Base-by-base conservation (phyloP, 2,113 vertebrate genomes). In the Naja naja region DNA sequence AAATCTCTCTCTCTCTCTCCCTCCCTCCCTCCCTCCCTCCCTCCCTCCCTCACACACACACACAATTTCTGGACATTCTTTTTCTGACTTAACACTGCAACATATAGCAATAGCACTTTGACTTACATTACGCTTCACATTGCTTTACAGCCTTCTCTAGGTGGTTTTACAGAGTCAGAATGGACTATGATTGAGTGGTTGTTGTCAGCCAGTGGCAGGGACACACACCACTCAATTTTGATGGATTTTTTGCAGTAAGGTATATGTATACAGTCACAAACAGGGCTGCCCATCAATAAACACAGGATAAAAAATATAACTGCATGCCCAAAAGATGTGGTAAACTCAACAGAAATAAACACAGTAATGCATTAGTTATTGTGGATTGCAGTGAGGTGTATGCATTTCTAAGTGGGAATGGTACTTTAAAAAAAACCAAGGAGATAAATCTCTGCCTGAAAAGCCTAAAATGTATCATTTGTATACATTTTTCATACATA, bases 1-100 rank as follows among this genome's bases (percentile, higher is more conserved):
- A 56, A 56, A 18, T 56, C 20, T 56, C 7, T 56, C 20, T 56
- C 20, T 56, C 20, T 56, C 20, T 55, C 20, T 22, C 20, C 6
- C 20, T 0, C 53, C 0, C 12, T 4, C 3, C 3, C 3, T 1
- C 18, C 0, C 54, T 5, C 49, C 10, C 10, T 45, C 49, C 0
- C 49, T 11, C 47, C 10, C 49, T 10, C 49, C 4, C 45, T 49
- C 9, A 49, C 49, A 49, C 49, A 12, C 49, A 52, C 49, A 12
- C 10, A 52, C 49, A 0, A 0, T 25, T 27, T 92, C 47, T 20
- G 18, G 20, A 54, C n/a, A 74, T 69, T 89, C 88, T 18, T 58
- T 27, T 5, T 34, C 47, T 89, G 6, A 10, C 55, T 2, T n/a
- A 86, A 56, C 14, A 69, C 30, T 5, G 30, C 4, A 69, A 69